Conservation (phyloP, 2,888 invertebrate genomes). For the Idaea straminata region DNA sequence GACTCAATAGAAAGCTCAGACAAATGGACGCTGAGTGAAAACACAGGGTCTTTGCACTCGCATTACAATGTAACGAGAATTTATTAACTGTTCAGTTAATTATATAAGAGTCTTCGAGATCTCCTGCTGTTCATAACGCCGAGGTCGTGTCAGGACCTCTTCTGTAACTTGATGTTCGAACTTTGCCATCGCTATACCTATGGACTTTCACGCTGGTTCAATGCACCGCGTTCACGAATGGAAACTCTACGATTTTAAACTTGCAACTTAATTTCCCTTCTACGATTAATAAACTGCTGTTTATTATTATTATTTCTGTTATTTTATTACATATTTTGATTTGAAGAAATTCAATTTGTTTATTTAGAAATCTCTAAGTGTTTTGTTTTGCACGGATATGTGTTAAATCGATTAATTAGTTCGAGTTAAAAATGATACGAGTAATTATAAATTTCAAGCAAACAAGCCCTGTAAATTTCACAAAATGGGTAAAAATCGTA, state of each 20-base stretch:
- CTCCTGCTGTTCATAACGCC: slow-evolving; percentile 12
- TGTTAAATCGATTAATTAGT: no score
- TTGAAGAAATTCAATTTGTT: no score
- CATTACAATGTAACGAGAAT: slow-evolving; percentile 17
- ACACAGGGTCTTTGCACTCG: slow-evolving; percentile 25
- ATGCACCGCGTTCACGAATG: not conserved
- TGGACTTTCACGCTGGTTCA: slow-evolving; percentile 15
- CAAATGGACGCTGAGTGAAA: slow-evolving; percentile 25
- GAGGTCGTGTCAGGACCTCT: slow-evolving; percentile 17
- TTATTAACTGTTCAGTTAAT: slow-evolving; percentile 18
- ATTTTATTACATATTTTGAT: no score
- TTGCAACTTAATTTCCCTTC: not conserved
- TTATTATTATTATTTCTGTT: not conserved
- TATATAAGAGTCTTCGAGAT: slow-evolving; percentile 14
- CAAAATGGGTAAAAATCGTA: no score
- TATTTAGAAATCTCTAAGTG: no score
- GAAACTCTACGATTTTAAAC: not conserved
- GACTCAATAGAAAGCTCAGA: slow-evolving; percentile 24
- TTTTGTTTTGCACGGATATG: no score
- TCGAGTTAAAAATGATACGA: no score
- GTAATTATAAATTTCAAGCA: no score
- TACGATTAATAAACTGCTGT: not conserved
- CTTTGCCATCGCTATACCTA: slow-evolving; percentile 19
- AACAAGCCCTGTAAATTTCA: no score
- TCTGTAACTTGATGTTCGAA: slow-evolving; percentile 20